Percentiles rank a stretch among this genome's conserved stretches.
Conservation (phyloP, 1,140 invertebrate species). For the Hyles euphorbiae region DNA sequence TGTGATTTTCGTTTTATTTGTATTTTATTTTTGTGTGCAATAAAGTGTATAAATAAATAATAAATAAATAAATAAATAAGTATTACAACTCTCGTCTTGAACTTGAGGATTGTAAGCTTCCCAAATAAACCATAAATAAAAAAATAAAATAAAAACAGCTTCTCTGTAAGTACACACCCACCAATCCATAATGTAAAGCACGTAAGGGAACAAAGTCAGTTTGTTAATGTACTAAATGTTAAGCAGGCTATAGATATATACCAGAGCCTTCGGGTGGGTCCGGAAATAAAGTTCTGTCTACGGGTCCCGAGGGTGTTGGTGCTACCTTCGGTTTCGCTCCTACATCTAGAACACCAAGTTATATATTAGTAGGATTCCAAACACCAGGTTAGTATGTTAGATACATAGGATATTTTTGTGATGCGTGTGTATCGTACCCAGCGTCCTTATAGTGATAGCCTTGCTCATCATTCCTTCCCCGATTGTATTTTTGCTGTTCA, state of each 20-base stretch:
- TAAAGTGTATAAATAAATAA: too few species aligned
- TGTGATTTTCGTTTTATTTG: too few species aligned
- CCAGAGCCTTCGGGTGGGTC: conserved; percentile 79
- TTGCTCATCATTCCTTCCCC: conserved; percentile 97
- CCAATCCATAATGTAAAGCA: too few species aligned
- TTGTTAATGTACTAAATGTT: background rate
- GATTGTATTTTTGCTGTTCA: conserved; percentile 94
- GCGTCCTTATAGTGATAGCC: conserved; percentile 90
- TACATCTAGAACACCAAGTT: conserved; percentile 72
- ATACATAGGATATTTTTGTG: conserved; percentile 1
- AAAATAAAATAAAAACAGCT: too few species aligned
- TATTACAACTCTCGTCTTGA: too few species aligned
- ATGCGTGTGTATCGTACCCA: conserved; percentile 80
- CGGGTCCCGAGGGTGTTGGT: conserved; percentile 66
- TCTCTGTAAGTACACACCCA: too few species aligned
- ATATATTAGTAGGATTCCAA: conserved; percentile 4
- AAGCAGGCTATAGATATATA: conserved; percentile 56
- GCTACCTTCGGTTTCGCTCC: conserved; percentile 73
- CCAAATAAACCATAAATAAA: too few species aligned
- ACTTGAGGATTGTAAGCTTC: too few species aligned
- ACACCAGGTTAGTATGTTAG: background rate
- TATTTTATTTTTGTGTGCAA: too few species aligned
- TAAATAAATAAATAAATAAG: too few species aligned
- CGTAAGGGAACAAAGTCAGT: too few species aligned
- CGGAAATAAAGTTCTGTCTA: conserved; percentile 77